Percentiles rank a stretch among this genome's conserved stretches.
These are phyloP conservation scores for Cynopterus brachyotis DNA, from an alignment of 2,113 vertebrate genomes.

Conservation along the genomic window DNA sequence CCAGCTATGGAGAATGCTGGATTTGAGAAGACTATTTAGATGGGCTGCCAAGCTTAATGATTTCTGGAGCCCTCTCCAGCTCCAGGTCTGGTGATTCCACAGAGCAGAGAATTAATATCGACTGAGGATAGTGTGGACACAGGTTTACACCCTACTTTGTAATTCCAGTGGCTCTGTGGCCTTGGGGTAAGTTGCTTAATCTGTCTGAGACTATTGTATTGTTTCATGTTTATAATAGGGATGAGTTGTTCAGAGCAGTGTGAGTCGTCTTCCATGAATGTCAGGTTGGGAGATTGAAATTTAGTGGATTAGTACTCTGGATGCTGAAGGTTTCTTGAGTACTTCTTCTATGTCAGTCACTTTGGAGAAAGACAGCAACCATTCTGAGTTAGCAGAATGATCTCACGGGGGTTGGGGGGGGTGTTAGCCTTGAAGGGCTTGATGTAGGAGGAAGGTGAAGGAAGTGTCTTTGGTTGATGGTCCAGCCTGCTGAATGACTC, in stretches of 20 bases:
- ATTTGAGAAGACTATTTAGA: neutral
- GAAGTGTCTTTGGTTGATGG: neutral
- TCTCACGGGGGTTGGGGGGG: neutral
- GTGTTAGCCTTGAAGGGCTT: neutral
- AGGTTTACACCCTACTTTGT: neutral
- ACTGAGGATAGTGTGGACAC: neutral
- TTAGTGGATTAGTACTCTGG: neutral
- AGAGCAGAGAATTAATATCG: neutral
- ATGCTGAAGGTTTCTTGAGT: accelerated
- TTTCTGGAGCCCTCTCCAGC: neutral
- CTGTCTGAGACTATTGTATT: neutral
- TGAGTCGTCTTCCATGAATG: neutral
- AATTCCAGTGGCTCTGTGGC: neutral
- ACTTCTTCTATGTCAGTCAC: neutral
- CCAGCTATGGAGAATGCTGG: neutral
- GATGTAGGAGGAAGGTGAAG: neutral
- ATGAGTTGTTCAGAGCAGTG: neutral
- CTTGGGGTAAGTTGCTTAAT: neutral
- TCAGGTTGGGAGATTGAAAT: neutral
- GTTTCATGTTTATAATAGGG: neutral
- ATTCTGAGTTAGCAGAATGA: neutral
- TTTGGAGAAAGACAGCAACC: neutral
- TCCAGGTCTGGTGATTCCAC: neutral
- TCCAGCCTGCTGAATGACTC: neutral
- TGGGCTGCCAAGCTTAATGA: neutral